phyloP scores from a whole-genome alignment of 2,797 vertebrate species.

The Typhlichthys eigenmanni region DNA sequence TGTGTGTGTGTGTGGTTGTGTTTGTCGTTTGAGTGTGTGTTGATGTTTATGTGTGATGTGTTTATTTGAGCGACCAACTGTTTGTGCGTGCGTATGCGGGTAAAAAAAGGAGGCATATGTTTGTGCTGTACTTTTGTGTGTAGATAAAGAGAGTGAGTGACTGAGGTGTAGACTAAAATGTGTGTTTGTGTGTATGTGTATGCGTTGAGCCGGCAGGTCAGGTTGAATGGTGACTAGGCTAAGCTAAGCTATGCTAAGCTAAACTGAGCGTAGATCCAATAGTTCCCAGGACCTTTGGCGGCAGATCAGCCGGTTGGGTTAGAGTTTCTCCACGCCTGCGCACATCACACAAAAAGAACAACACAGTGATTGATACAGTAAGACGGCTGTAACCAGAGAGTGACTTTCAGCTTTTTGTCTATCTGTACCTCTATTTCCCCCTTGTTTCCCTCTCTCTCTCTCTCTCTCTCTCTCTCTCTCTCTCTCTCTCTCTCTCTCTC shows the following conservation, averaged over 20 bases:
- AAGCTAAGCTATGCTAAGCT: too few relatives aligned
- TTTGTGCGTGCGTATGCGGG: neutral
- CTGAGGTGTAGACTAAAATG: neutral
- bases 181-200: constrained; percentile 13
- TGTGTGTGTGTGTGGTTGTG: constrained; percentile 1
- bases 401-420: constrained; percentile 70
- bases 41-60: too few relatives aligned
- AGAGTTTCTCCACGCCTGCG: constrained; percentile 55
- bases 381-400: constrained; percentile 75
- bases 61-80: constrained; percentile 5
- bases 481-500: constrained; percentile 13
- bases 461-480: constrained; percentile 40
- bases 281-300: constrained; percentile 63
- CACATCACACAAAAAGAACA: constrained; percentile 72
- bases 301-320: constrained; percentile 54
- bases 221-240: constrained; percentile 39
- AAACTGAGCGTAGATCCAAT: constrained; percentile 30
- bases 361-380: constrained; percentile 75
- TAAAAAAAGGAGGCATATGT: neutral
- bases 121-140: neutral
- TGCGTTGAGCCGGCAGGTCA: constrained; percentile 41
- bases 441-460: constrained; percentile 41
- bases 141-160: neutral
- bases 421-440: constrained; percentile 36
- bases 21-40: constrained; percentile 8